A percentile compares a stretch with the other conserved stretches of the same genome.
Conservation (phyloP, 2,888 invertebrate genomes). For the Drosophila mimica region DNA sequence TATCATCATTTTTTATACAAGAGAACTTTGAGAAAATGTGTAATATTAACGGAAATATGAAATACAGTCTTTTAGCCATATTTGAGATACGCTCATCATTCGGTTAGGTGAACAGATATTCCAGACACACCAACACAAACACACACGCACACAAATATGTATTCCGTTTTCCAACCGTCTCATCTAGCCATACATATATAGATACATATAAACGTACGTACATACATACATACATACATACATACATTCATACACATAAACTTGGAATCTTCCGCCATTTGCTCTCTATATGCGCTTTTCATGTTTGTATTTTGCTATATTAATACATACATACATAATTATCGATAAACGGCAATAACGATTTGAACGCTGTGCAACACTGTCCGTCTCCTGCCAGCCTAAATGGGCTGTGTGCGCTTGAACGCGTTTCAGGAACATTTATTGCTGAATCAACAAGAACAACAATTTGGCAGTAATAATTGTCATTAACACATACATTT, state of each 20-base stretch:
- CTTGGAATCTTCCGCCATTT: constrained; percentile 52
- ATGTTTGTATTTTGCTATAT: constrained; percentile 70
- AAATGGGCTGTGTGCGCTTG: constrained; percentile 21
- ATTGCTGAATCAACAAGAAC: constrained; percentile 34
- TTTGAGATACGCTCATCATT: constrained; percentile 53
- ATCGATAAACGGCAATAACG: constrained; percentile 43
- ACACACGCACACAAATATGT: constrained; percentile 21
- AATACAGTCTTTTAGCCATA: constrained; percentile 54
- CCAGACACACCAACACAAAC: constrained; percentile 26
- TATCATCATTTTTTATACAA: constrained; percentile 59
- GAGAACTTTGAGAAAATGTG: constrained; percentile 45
- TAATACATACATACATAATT: constrained; percentile 51
- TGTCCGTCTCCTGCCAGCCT: constrained; percentile 43
- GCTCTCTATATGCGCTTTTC: constrained; percentile 66
- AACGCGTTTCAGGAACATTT: constrained; percentile 35
- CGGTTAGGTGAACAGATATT: constrained; percentile 32
- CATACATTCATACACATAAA: constrained; percentile 33
- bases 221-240: constrained; percentile 27
- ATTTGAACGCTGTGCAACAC: constrained; percentile 45
- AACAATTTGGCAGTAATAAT: constrained; percentile 39
- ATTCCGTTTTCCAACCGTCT: constrained; percentile 61
- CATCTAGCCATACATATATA: constrained; percentile 64
- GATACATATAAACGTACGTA: constrained; percentile 35
- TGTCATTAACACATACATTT: constrained; percentile 50
- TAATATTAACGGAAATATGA: constrained; percentile 41